Percentiles rank a stretch among this genome's conserved stretches.
phyloP scores from a whole-genome alignment of 2,888 invertebrate genomes.

The Thereva unica region DNA sequence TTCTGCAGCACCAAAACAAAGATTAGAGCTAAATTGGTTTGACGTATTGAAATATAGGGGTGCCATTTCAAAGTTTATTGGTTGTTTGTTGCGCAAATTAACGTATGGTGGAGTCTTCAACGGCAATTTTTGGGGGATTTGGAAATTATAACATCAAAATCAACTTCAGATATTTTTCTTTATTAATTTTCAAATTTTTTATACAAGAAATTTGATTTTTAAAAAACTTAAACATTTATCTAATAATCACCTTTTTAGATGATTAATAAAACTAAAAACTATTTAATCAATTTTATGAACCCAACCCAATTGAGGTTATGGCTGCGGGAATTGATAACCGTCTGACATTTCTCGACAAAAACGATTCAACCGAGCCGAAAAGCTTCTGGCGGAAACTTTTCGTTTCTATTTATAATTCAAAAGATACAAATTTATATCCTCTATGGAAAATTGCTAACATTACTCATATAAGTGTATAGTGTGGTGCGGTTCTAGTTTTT shows the following conservation, averaged over 20 bases:
- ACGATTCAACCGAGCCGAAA: background rate
- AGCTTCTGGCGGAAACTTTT: conserved; percentile 8
- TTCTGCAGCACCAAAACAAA: too few relatives aligned
- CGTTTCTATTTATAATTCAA: conserved; percentile 8
- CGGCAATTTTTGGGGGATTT: too few relatives aligned
- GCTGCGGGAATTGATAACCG: too few relatives aligned
- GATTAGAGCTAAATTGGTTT: too few relatives aligned
- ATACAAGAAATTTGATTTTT: too few relatives aligned
- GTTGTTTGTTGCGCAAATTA: too few relatives aligned
- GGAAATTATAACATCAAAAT: too few relatives aligned
- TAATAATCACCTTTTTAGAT: too few relatives aligned
- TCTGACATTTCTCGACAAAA: conserved; percentile 13
- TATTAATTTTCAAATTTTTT: background rate
- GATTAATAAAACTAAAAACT: background rate
- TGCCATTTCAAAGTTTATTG: too few relatives aligned
- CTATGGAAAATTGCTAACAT: conserved; percentile 26
- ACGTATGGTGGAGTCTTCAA: too few relatives aligned
- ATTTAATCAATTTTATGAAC: background rate
- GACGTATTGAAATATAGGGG: too few relatives aligned
- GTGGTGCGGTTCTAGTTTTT: conserved; percentile 22
- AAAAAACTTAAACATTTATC: too few relatives aligned
- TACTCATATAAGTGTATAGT: conserved; percentile 19
- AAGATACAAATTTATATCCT: conserved; percentile 7
- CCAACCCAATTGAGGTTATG: background rate
- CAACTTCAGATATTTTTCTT: background rate